phyloP scores from a whole-genome alignment of 1,140 invertebrate species.

The Hestina assimilis region DNA sequence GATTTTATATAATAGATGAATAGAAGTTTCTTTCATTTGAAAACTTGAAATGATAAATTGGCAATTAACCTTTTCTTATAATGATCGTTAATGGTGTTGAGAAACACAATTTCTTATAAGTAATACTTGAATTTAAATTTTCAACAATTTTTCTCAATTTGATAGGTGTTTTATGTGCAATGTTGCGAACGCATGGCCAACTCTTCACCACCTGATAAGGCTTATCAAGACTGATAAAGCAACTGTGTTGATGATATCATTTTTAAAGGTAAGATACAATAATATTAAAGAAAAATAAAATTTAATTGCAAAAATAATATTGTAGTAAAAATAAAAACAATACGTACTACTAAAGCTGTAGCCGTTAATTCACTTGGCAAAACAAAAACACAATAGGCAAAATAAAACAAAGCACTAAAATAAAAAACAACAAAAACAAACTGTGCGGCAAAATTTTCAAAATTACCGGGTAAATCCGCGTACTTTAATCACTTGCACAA shows the following conservation, averaged over 20 bases:
- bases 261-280: conserved; percentile 26
- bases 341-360: conserved; percentile 60
- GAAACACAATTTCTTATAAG: not conserved
- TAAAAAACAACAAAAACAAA: conserved; percentile 46
- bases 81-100: not conserved
- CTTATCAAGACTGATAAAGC: conserved; percentile 69
- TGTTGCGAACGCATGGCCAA: conserved; percentile 39
- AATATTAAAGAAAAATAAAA: conserved; percentile 35
- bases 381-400: conserved; percentile 52
- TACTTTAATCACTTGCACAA: conserved; percentile 65
- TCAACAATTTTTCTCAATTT: conserved; percentile 17
- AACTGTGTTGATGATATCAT: conserved; percentile 71
- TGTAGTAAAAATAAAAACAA: conserved; percentile 35
- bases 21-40: not conserved
- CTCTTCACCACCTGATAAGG: conserved; percentile 54
- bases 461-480: conserved; percentile 62
- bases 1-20: not conserved
- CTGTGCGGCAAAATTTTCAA: conserved; percentile 41
- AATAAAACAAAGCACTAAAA: conserved; percentile 52
- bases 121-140: not conserved
- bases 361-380: conserved; percentile 59
- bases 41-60: too few species aligned
- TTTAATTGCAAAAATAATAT: conserved; percentile 32
- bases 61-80: too few species aligned
- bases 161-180: conserved; percentile 27